Evolutionary conservation across 1,140 invertebrate genomes (phyloP), one percentile per base, ranked within the genome.

Genomic region (Lepidurus couesii): DNA sequence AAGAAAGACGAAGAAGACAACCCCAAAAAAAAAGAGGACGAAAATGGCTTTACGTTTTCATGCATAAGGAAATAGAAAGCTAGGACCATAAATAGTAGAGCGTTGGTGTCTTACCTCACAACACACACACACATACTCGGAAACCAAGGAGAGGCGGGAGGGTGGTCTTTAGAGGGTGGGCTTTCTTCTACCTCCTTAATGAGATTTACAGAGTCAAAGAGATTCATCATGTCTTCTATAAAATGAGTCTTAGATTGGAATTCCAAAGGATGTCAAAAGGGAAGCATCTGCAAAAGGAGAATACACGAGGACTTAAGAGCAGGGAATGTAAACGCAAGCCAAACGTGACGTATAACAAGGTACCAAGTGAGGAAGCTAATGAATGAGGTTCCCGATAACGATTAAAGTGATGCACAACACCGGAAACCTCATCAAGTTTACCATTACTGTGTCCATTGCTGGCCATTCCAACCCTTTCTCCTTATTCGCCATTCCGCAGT

Each of bases 181-280:
- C 16, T 65, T 65, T 21, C 21, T 65, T 65, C 13, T 65, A 65
- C 16, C 6, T 13, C 53, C 16, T 65, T 65, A 65, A 65, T 65
- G 53, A 65, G 53, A 65, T 65, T 65, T 65, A 65, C 16, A 65
- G 53, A 65, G 53, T 65, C 53, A 65, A 65, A 65, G 53, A 65
- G 53, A 65, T 65, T 65, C 53, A 65, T 65, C 53, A 65, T 65
- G 53, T 65, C 53, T 65, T 65, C 16, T 65, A 65, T 65, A 65
- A 65, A 21, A 21, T 65, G 53, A 21, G 16, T 65, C 53, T 65
- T 65, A 65, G 53, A 65, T 65, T 65, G 53, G 53, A 65, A 65
- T 65, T 65, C 53, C 53, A 65, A 65, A 21, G 53, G 53, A 65
- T 65, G 53, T 65, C 53, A 65, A 65, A 65, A 65, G 53, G 53